phyloP scores from a whole-genome alignment of 2,113 vertebrate genomes.

The Miniopterus natalensis region DNA sequence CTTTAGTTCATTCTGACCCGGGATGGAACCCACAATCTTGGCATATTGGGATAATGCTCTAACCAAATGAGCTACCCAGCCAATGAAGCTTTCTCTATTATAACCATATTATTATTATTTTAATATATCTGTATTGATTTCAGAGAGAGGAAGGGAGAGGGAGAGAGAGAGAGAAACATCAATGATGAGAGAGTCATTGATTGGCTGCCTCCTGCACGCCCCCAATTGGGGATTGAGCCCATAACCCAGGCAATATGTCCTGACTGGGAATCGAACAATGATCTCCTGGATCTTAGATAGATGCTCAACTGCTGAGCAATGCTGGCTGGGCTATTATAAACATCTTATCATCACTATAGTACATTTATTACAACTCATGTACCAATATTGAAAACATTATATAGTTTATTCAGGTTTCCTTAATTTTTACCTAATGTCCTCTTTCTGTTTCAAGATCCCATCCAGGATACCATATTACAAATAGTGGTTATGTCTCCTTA shows the following conservation, averaged over 20 bases:
- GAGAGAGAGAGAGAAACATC: too few species aligned
- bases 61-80: not conserved
- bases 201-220: too few species aligned
- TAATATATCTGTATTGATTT: not conserved
- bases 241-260: too few species aligned
- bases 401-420: conserved; percentile 28
- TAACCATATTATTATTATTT: not conserved
- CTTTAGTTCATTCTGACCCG: not conserved
- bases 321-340: not conserved
- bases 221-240: too few species aligned
- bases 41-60: not conserved
- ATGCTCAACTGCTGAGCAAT: too few species aligned
- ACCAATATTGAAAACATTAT: not conserved
- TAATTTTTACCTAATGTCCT: conserved; percentile 3
- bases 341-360: not conserved
- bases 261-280: too few species aligned
- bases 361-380: not conserved
- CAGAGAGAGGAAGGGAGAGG: too few species aligned
- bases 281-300: too few species aligned
- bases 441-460: not conserved
- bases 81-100: conserved; percentile 6
- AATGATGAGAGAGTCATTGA: too few species aligned
- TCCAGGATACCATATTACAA: not conserved
- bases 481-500: not conserved
- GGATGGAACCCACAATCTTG: not conserved